Evolutionary conservation across 1,140 invertebrate genomes (phyloP), one percentile per base, ranked within the genome.

Genomic region (Hyles vespertilio): DNA sequence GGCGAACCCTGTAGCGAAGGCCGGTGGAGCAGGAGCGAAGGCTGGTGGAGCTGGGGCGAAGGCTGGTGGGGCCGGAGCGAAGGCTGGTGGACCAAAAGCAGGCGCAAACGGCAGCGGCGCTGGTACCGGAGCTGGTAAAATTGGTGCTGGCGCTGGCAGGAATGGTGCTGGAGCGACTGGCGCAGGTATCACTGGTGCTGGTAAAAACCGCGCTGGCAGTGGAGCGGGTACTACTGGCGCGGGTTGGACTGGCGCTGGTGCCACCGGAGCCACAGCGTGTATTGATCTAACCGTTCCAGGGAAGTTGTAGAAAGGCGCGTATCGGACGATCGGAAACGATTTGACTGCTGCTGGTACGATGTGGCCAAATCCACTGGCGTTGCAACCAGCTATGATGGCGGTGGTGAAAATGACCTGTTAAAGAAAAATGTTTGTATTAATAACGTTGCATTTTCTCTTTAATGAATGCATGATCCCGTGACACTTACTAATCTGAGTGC

Each of bases 241-340:
- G 46, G 63, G 60, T 3, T 1, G 64, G 56, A 65, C 47, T 48
- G 62, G 63, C 6, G 65, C 49, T 5, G 62, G 56, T 49, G 22
- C 59, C 33, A 71, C 72, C 11, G 87, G 79, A 9, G 87, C 84
- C 52, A 87, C 65, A 12, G 84, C 80, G 58, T 89, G 80, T 65
- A 87, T 79, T 11, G 80, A 82, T 58, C 82, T 72, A 53, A 81
- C 75, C 12, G 66, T 69, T 53, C 71, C 74, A 8, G 89, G 83
- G 32, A 89, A 87, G 67, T 76, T 89, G 70, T 86, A 89, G 69
- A 87, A 89, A 3, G 86, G 86, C 36, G 86, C 79, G 70, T 89
- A 89, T 55, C 84, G 74, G 2, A 85, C 83, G 12, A 86, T 67
- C 5, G 86, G 77, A 33, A 81, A 63, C 6, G 84, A 74, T 67